A percentile compares a stretch with the other conserved stretches of the same genome.
Evolutionary conservation across 2,113 vertebrate genomes (phyloP).

Genomic region (Bubalus kerabau): DNA sequence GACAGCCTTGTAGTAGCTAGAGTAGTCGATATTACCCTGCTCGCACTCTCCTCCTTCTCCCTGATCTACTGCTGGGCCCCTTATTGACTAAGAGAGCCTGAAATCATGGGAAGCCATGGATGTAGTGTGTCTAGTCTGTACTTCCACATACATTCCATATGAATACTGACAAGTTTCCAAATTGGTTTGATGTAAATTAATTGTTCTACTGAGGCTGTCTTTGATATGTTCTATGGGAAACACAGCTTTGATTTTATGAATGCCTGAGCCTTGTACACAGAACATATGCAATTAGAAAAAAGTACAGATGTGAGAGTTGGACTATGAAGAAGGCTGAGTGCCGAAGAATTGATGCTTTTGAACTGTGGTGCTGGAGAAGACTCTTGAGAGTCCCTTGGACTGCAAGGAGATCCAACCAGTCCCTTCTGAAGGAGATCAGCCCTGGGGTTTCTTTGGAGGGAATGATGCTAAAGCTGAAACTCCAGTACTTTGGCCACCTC

Average conservation of each 20-base stretch:
- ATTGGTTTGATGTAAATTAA: not conserved
- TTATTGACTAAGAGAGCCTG: not conserved
- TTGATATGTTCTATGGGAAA: constrained; percentile 1
- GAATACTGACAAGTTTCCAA: constrained; percentile 5
- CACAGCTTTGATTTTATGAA: not conserved
- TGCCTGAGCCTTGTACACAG: not conserved
- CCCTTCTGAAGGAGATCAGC: too few relatives aligned
- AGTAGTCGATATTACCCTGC: not conserved
- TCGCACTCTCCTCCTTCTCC: not conserved
- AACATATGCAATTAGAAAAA: not conserved
- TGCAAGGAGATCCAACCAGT: too few relatives aligned
- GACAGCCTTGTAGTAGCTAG: not conserved
- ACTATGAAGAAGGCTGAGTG: too few relatives aligned
- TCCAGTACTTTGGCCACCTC: too few relatives aligned
- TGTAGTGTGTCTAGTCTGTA: not conserved
- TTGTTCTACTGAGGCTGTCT: not conserved
- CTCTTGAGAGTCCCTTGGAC: too few relatives aligned
- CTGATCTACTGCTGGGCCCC: not conserved
- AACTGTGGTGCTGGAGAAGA: too few relatives aligned
- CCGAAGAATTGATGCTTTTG: too few relatives aligned
- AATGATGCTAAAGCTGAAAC: too few relatives aligned
- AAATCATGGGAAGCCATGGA: not conserved
- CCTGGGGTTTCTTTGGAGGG: too few relatives aligned
- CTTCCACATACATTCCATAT: not conserved
- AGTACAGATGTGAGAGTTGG: not conserved